Conservation (phyloP, 2,797 vertebrate species). For the Pygocentrus nattereri region DNA sequence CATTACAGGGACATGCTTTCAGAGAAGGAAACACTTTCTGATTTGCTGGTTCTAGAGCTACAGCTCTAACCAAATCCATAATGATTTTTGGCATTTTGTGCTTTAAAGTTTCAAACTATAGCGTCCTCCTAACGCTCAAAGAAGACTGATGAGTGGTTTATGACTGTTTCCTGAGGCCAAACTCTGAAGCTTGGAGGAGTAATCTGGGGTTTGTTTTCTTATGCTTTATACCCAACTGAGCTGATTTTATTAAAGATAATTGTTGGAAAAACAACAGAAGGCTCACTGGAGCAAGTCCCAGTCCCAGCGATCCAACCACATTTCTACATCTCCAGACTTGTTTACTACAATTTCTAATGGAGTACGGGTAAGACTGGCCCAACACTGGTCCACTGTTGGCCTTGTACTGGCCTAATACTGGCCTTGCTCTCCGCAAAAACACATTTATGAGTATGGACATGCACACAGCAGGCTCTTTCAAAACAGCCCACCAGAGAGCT, state of each 20-base stretch:
- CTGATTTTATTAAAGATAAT: conserved; percentile 60
- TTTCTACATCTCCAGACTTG: conserved; percentile 46
- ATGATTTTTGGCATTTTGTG: conserved; percentile 23
- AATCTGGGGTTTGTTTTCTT: conserved; percentile 54
- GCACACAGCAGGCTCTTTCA: conserved; percentile 43
- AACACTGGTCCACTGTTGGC: conserved; percentile 4
- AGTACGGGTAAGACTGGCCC: conserved; percentile 28
- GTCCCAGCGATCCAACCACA: conserved; percentile 49
- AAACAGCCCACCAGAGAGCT: conserved; percentile 35
- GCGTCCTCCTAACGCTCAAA: conserved; percentile 21
- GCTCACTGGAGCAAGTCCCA: conserved; percentile 37
- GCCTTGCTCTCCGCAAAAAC: conserved; percentile 54
- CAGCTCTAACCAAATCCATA: conserved; percentile 41
- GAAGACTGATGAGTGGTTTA: conserved; percentile 17
- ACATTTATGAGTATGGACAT: conserved; percentile 60
- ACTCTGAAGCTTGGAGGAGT: conserved; percentile 41
- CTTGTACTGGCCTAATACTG: conserved; percentile 11
- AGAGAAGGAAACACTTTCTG: conserved; percentile 21
- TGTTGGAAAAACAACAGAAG: conserved; percentile 58
- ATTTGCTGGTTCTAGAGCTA: conserved; percentile 32
- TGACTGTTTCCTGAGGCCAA: conserved; percentile 43
- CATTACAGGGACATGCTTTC: conserved; percentile 1
- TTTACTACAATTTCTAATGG: conserved; percentile 53
- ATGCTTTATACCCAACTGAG: conserved; percentile 54
- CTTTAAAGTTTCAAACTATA: conserved; percentile 14